Evolutionary conservation across 2,888 invertebrate genomes (phyloP).

Genomic region (Dryomyza anilis): DNA sequence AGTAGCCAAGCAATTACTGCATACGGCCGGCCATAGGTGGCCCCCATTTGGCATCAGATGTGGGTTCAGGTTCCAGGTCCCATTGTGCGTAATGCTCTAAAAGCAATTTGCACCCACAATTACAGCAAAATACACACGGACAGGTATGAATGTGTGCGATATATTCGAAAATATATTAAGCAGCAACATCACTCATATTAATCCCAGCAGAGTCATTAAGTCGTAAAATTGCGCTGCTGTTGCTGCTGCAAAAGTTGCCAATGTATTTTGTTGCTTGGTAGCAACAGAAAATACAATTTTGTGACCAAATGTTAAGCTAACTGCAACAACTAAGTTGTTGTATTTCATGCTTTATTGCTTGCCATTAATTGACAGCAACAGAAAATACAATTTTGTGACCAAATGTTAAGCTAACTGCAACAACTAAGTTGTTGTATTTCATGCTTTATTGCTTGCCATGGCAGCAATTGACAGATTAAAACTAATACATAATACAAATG

Average conservation of each 20-base stretch:
- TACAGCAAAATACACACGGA: too few species aligned
- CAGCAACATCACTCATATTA: slow-evolving; percentile 32
- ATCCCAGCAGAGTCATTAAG: slow-evolving; percentile 35
- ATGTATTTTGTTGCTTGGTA: background rate
- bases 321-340: background rate
- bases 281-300: background rate
- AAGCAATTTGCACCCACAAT: too few species aligned
- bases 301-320: background rate
- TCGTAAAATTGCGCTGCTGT: slow-evolving; percentile 25
- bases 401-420: background rate
- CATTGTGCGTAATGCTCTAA: too few species aligned
- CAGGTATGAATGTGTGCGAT: background rate
- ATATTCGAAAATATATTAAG: background rate
- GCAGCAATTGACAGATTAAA: too few species aligned
- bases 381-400: background rate
- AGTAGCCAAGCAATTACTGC: too few species aligned
- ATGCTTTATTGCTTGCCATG: background rate
- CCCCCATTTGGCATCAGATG: too few species aligned
- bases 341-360: background rate
- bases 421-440: background rate
- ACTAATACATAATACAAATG: too few species aligned
- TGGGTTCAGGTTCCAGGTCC: too few species aligned
- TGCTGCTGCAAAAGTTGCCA: background rate
- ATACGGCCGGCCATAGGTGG: too few species aligned
- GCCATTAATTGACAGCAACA: background rate